A percentile compares a stretch with the other conserved stretches of the same genome.
phyloP scores from a whole-genome alignment of 2,888 invertebrate species.

The Harpagoxenus sublaevis region DNA sequence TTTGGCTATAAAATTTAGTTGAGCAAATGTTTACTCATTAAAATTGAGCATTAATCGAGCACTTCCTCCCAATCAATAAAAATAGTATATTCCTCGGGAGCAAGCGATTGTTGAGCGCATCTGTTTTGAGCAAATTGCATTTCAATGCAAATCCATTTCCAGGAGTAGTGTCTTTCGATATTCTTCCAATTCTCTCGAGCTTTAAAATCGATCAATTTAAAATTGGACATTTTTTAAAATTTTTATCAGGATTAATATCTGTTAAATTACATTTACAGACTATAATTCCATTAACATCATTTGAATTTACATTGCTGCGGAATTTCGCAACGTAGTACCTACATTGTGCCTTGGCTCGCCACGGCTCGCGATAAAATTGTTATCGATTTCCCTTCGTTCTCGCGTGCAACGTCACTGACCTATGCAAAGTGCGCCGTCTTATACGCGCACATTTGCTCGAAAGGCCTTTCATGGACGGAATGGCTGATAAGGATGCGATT shows the following conservation, averaged over 20 bases:
- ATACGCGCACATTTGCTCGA: conserved; percentile 73
- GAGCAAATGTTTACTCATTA: conserved; percentile 29
- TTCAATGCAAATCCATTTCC: background rate
- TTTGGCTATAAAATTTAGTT: conserved; percentile 3
- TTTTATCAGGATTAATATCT: background rate
- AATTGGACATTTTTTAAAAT: background rate
- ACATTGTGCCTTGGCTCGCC: background rate
- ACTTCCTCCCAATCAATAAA: conserved; percentile 23
- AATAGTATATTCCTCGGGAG: conserved; percentile 6
- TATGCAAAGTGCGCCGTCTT: conserved; percentile 79
- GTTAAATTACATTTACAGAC: background rate
- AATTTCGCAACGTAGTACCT: conserved; percentile 4
- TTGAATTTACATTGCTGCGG: background rate
- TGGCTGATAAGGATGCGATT: conserved; percentile 81
- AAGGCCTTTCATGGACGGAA: conserved; percentile 85
- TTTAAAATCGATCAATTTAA: background rate
- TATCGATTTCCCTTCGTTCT: conserved; percentile 52
- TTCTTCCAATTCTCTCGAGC: background rate
- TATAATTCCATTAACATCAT: background rate
- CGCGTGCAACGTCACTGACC: conserved; percentile 74
- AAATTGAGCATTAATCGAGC: conserved; percentile 41
- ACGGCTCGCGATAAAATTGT: conserved; percentile 26
- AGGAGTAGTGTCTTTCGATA: background rate
- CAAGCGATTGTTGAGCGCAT: conserved; percentile 38
- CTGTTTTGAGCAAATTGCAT: conserved; percentile 46